These are phyloP conservation scores for Phorcus lineatus DNA, from an alignment of 2,888 invertebrate species.

Conservation along the genomic window DNA sequence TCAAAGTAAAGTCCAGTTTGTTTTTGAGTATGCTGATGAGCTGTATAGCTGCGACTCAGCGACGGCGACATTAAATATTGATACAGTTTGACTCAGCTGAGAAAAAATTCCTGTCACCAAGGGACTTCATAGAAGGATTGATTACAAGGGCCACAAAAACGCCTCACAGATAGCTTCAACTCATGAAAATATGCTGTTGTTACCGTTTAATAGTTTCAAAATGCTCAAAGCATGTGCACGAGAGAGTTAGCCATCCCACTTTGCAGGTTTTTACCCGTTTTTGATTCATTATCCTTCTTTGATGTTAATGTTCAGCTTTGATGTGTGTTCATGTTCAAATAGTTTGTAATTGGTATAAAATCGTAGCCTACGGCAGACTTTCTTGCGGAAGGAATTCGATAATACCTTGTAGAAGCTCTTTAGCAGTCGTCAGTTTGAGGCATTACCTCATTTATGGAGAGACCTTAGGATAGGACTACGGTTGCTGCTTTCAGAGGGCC, in stretches of 20 bases:
- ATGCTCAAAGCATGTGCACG: neutral
- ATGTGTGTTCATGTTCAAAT: constrained; percentile 11
- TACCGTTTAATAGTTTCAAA: neutral
- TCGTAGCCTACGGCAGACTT: neutral
- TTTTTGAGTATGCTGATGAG: neutral
- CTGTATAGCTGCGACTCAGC: too few species aligned
- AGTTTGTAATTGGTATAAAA: constrained; percentile 13
- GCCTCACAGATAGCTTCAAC: too few species aligned
- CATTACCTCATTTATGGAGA: constrained; percentile 1
- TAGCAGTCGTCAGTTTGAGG: neutral
- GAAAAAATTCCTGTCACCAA: too few species aligned
- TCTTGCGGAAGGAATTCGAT: constrained; percentile 8
- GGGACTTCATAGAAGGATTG: too few species aligned
- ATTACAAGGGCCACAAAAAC: too few species aligned
- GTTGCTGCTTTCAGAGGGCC: too few species aligned
- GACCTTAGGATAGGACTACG: neutral
- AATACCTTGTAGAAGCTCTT: neutral
- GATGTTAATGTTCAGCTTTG: neutral
- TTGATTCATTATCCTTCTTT: constrained; percentile 1
- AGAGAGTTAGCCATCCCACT: neutral
- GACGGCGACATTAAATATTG: too few species aligned
- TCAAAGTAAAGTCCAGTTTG: neutral
- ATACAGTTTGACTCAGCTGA: too few species aligned
- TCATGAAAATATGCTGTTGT: too few species aligned
- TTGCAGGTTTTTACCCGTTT: neutral